phyloP scores from a whole-genome alignment of 2,113 vertebrate species.

The Sisor rabdophorus region DNA sequence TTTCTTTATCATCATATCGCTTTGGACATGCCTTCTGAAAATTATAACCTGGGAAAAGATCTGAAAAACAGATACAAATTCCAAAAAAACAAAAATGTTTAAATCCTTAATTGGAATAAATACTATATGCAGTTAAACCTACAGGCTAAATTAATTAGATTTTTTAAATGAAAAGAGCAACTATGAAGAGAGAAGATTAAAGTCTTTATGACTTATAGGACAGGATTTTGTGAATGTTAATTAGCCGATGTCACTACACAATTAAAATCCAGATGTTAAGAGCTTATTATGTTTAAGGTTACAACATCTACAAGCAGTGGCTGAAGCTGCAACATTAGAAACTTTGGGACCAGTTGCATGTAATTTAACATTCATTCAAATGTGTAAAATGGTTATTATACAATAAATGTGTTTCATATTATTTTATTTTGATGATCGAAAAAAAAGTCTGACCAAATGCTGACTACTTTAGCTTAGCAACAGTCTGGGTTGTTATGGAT shows the following conservation, averaged over 20 bases:
- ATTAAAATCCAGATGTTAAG: not conserved
- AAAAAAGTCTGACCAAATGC: not conserved
- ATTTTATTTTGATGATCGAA: no score
- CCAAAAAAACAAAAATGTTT: not conserved
- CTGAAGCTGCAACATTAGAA: not conserved
- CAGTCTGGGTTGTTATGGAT: slow-evolving; percentile 1
- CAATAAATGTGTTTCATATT: not conserved
- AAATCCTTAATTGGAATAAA: not conserved
- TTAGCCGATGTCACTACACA: no score
- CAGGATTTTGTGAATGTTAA: not conserved
- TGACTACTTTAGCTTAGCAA: not conserved
- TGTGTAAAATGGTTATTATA: not conserved
- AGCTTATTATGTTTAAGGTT: not conserved
- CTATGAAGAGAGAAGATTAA: not conserved
- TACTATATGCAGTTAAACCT: not conserved
- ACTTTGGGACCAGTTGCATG: not conserved
- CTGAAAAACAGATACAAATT: slow-evolving; percentile 5
- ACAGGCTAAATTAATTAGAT: no score
- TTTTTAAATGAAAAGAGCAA: not conserved
- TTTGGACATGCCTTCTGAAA: slow-evolving; percentile 53
- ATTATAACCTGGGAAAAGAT: slow-evolving; percentile 49
- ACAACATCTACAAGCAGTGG: not conserved
- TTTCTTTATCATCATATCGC: slow-evolving; percentile 48
- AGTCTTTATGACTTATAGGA: slow-evolving; percentile 5
- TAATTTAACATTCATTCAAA: not conserved